Percentiles rank a stretch among this genome's conserved stretches.
Evolutionary conservation across 2,797 vertebrate species (phyloP).

Genomic region (Melanotaenia pygmaea): DNA sequence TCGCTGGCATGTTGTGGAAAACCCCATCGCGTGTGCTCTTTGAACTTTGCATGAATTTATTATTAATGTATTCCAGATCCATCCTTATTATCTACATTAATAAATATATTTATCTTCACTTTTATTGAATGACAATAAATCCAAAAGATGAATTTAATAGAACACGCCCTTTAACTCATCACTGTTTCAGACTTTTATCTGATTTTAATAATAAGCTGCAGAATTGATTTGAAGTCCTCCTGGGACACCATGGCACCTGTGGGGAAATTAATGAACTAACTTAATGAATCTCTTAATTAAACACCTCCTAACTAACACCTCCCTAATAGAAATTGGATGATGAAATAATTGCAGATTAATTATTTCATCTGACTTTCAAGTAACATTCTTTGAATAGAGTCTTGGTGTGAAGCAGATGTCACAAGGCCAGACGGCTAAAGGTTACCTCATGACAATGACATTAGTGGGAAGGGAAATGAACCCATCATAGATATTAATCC

Average conservation of each 20-base stretch:
- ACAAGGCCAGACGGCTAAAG: slow-evolving; percentile 10
- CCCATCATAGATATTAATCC: slow-evolving; percentile 5
- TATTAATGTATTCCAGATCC: not conserved
- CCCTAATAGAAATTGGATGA: slow-evolving; percentile 64
- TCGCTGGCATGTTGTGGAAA: slow-evolving; percentile 6
- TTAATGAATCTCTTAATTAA: slow-evolving; percentile 79
- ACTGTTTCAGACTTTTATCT: slow-evolving; percentile 24
- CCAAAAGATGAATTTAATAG: slow-evolving; percentile 24
- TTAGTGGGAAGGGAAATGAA: slow-evolving; percentile 7
- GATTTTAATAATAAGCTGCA: slow-evolving; percentile 67
- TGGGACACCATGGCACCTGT: slow-evolving; percentile 61
- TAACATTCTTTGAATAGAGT: slow-evolving; percentile 22
- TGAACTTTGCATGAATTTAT: slow-evolving; percentile 9
- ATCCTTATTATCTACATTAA: not conserved
- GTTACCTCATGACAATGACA: slow-evolving; percentile 14
- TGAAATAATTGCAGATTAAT: slow-evolving; percentile 69
- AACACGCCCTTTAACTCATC: slow-evolving; percentile 30
- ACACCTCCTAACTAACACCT: slow-evolving; percentile 53
- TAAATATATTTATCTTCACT: slow-evolving; percentile 2
- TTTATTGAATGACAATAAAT: slow-evolving; percentile 17
- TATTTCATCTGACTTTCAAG: slow-evolving; percentile 52
- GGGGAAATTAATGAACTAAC: slow-evolving; percentile 76
- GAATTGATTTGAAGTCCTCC: slow-evolving; percentile 67
- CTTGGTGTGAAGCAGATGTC: not conserved
- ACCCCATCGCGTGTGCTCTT: not conserved